Conservation (phyloP, 2,797 vertebrate species). For the Rhincodon typus region DNA sequence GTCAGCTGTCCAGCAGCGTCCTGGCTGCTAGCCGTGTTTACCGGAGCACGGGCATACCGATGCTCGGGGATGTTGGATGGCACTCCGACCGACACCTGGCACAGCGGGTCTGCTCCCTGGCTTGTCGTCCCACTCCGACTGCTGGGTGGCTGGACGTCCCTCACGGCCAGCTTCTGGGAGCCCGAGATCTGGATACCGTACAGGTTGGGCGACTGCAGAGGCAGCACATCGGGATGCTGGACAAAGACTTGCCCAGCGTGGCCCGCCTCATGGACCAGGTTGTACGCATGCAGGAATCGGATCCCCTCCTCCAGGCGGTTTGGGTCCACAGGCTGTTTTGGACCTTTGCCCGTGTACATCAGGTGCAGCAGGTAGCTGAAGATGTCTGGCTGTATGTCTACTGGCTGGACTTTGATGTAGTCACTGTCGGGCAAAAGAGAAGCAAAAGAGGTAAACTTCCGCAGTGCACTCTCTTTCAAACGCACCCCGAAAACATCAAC, state of each 20-base stretch:
- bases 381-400: slow-evolving; percentile 94
- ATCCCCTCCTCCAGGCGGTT: slow-evolving; percentile 87
- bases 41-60: slow-evolving; percentile 50
- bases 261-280: slow-evolving; percentile 70
- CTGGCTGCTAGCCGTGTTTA: slow-evolving; percentile 61
- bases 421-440: slow-evolving; percentile 63
- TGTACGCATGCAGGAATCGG: slow-evolving; percentile 88
- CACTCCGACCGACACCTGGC: slow-evolving; percentile 66
- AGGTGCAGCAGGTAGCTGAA: slow-evolving; percentile 97
- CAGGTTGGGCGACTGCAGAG: slow-evolving; percentile 82
- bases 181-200: slow-evolving; percentile 95
- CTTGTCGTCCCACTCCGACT: slow-evolving; percentile 46
- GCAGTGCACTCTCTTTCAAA: background rate
- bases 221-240: slow-evolving; percentile 51
- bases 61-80: slow-evolving; percentile 56
- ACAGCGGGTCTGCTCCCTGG: slow-evolving; percentile 59
- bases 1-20: slow-evolving; percentile 52
- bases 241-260: slow-evolving; percentile 63
- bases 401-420: slow-evolving; percentile 97
- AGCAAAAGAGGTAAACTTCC: slow-evolving; percentile 43
- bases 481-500: background rate
- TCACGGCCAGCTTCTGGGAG: slow-evolving; percentile 71
- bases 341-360: slow-evolving; percentile 91
- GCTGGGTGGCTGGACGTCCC: slow-evolving; percentile 55
- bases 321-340: slow-evolving; percentile 83